Percentiles rank a stretch among this genome's conserved stretches.
These are phyloP conservation scores for Agriopis leucophaearia DNA, from an alignment of 2,888 invertebrate species.

Conservation along the genomic window DNA sequence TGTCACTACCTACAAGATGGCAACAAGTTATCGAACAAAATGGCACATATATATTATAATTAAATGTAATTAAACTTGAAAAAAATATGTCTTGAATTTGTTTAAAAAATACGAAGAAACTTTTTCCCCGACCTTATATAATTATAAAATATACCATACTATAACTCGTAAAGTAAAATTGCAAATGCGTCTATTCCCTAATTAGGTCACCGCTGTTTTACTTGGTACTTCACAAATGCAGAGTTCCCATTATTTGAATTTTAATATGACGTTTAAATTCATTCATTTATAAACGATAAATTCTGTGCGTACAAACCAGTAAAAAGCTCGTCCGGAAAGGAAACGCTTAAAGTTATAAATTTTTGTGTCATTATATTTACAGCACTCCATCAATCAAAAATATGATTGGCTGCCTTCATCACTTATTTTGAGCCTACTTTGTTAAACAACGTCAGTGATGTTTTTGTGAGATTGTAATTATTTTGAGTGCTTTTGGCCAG, in stretches of 20 bases:
- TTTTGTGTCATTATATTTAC: slow-evolving; percentile 49
- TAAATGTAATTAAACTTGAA: too few species aligned
- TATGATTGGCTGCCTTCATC: slow-evolving; percentile 57
- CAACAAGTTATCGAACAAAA: too few species aligned
- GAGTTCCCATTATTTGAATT: slow-evolving; percentile 9
- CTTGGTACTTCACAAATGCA: slow-evolving; percentile 34
- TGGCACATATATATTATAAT: too few species aligned
- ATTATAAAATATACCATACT: not conserved
- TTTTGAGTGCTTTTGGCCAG: slow-evolving; percentile 67
- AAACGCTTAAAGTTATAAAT: slow-evolving; percentile 45
- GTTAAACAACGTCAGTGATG: slow-evolving; percentile 52
- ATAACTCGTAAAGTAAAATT: too few species aligned
- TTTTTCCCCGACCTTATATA: too few species aligned
- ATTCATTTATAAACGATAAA: slow-evolving; percentile 30
- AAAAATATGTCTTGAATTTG: too few species aligned
- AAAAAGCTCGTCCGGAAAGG: slow-evolving; percentile 30
- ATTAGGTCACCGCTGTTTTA: not conserved
- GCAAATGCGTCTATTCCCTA: not conserved
- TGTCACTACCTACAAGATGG: too few species aligned
- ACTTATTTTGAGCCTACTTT: slow-evolving; percentile 61
- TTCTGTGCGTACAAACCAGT: slow-evolving; percentile 27
- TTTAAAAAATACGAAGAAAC: too few species aligned
- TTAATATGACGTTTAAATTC: slow-evolving; percentile 17
- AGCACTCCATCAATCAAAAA: slow-evolving; percentile 62
- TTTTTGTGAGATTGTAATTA: slow-evolving; percentile 72